A percentile compares a stretch with the other conserved stretches of the same genome.
Evolutionary conservation across 2,888 invertebrate species (phyloP).

Genomic region (Drosophila recens): DNA sequence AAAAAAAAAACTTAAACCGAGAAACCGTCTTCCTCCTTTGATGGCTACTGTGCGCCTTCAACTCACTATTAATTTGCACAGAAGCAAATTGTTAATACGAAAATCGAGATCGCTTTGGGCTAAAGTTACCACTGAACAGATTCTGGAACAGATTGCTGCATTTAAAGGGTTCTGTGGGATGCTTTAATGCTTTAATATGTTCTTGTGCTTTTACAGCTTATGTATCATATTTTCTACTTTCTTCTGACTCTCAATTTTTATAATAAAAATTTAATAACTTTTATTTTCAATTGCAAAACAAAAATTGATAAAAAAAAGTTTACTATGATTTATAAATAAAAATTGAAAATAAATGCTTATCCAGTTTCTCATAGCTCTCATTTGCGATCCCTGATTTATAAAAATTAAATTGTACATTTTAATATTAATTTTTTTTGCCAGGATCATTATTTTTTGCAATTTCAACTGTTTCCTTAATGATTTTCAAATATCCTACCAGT

Average conservation of each 20-base stretch:
- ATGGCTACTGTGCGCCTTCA: constrained; percentile 49
- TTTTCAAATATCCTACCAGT: neutral
- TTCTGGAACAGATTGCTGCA: constrained; percentile 11
- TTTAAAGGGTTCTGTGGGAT: constrained; percentile 13
- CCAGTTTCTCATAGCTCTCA: no score
- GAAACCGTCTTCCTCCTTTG: constrained; percentile 11
- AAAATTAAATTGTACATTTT: no score
- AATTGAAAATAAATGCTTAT: no score
- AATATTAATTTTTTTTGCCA: no score
- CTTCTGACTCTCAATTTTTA: no score
- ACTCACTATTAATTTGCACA: constrained; percentile 60
- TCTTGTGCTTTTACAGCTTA: constrained; percentile 5
- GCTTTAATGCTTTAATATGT: constrained; percentile 32
- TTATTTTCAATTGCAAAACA: no score
- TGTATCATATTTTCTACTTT: constrained; percentile 22
- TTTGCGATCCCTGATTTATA: no score
- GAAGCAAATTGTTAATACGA: constrained; percentile 56
- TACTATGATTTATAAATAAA: no score
- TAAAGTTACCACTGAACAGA: constrained; percentile 22
- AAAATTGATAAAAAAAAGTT: no score
- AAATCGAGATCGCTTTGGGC: constrained; percentile 74
- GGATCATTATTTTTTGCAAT: neutral
- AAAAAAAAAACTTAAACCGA: constrained; percentile 1
- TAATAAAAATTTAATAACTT: no score
- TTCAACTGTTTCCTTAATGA: neutral